phyloP scores from a whole-genome alignment of 2,888 invertebrate genomes.

The Hartigia nigra region DNA sequence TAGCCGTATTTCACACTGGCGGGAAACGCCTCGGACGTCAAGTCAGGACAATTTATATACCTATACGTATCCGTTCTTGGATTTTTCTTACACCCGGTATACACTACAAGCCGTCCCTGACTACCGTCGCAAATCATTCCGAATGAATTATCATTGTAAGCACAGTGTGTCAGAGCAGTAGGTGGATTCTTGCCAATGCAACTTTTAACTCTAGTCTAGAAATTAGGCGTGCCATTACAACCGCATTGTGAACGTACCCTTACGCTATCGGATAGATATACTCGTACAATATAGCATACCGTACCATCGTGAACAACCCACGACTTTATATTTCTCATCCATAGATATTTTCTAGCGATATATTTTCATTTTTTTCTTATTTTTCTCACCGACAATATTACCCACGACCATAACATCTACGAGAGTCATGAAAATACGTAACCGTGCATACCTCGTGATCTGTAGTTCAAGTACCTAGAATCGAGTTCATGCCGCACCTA shows the following conservation, averaged over 20 bases:
- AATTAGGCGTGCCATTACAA: not conserved
- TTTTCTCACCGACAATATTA: not conserved
- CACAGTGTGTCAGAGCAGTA: not conserved
- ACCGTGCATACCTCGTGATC: not conserved
- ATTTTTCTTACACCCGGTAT: constrained; percentile 39
- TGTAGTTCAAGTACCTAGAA: not conserved
- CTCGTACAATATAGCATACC: not conserved
- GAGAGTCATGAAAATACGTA: not conserved
- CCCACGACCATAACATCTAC: not conserved
- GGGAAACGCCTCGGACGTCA: constrained; percentile 5
- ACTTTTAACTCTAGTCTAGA: not conserved
- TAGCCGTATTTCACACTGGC: constrained; percentile 29
- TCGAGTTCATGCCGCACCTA: not conserved
- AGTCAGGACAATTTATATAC: constrained; percentile 33
- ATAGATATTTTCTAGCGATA: not conserved
- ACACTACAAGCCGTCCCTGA: constrained; percentile 9
- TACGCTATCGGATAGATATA: not conserved
- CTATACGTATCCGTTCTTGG: constrained; percentile 14
- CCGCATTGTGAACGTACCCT: not conserved
- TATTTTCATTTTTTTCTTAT: not conserved
- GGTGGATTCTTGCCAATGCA: not conserved
- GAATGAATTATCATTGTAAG: constrained; percentile 20
- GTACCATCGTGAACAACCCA: not conserved
- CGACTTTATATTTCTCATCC: not conserved
- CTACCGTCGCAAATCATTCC: constrained; percentile 16